Base-by-base conservation (phyloP, 64 coral and sea anemone species). In the Dendronephthya gigantea region DNA sequence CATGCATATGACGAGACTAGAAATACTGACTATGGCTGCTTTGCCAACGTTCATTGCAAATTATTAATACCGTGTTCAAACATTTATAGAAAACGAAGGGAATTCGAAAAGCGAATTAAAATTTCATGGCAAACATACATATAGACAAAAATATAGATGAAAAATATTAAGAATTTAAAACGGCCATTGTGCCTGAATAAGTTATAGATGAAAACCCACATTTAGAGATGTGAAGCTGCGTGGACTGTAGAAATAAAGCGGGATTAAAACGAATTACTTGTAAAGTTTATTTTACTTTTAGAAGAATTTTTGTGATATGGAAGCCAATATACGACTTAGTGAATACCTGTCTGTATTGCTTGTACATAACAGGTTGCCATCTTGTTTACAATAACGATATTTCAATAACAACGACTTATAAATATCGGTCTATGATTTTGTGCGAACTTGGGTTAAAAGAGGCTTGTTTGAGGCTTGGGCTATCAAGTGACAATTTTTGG, bases 31-130 rank as follows among this genome's bases (percentile, higher is more conserved):
- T 79, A 2, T 79, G 72, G 29, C 15, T 34, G 36, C 15, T 79
- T 36, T 39, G 36, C 8, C 2, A 79, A 34, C 29, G 72, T 34
- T 79, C 72, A 1, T 16, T 79, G 35, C 72, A 79, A 79, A 79
- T 79, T 79, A 79, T 79, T 79, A 36, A 79, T 79, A 79, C 29
- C 36, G 32, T 79, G 72, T 79, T 79, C 72, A 79, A 79, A 79
- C 4, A 79, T 79, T 79, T 79, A 79, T 79, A 29, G 72, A 79
- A 35, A 39, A 79, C 72, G 72, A 79, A 79, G 72, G 29, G 36
- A 79, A 79, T 34, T 79, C 72, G 4, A n/a, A 79, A 33, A 33
- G 72, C 31, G 29, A 79, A 79, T 79, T 79, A 79, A 79, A 79
- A 33, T 79, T 79, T 79, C 36, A 79, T 79, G 72, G 72, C 30